These are phyloP conservation scores for Hypomecis atomaria DNA, from an alignment of 2,888 invertebrate genomes.

Conservation along the genomic window DNA sequence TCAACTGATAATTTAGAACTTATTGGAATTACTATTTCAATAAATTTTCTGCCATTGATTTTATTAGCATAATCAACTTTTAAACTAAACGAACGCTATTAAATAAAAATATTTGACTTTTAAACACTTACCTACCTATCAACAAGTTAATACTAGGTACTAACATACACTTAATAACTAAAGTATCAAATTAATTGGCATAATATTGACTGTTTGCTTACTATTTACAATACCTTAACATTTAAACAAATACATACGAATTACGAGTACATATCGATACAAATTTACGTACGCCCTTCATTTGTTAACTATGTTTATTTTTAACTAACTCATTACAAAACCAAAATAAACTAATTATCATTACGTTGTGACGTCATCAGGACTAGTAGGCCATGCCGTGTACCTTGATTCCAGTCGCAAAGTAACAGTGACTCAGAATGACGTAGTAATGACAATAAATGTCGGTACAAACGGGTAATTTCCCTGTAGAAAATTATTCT, in stretches of 20 bases:
- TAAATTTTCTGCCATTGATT: too few species aligned
- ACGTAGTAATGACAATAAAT: background rate
- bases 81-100: too few species aligned
- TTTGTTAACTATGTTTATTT: background rate
- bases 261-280: too few species aligned
- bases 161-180: background rate
- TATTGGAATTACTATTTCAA: too few species aligned
- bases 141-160: background rate
- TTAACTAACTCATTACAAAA: background rate
- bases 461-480: background rate
- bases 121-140: too few species aligned
- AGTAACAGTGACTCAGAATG: background rate
- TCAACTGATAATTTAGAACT: too few species aligned
- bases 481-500: background rate
- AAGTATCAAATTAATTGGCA: too few species aligned
- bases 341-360: constrained; percentile 9
- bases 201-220: background rate
- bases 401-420: background rate
- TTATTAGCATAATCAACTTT: too few species aligned
- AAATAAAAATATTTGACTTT: too few species aligned
- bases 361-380: constrained; percentile 5
- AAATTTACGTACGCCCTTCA: too few species aligned
- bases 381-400: constrained; percentile 6
- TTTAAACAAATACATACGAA: background rate
- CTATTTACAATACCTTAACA: constrained; percentile 1